Evolutionary conservation across 2,888 invertebrate species (phyloP).

Genomic region (Agrotis clavis): DNA sequence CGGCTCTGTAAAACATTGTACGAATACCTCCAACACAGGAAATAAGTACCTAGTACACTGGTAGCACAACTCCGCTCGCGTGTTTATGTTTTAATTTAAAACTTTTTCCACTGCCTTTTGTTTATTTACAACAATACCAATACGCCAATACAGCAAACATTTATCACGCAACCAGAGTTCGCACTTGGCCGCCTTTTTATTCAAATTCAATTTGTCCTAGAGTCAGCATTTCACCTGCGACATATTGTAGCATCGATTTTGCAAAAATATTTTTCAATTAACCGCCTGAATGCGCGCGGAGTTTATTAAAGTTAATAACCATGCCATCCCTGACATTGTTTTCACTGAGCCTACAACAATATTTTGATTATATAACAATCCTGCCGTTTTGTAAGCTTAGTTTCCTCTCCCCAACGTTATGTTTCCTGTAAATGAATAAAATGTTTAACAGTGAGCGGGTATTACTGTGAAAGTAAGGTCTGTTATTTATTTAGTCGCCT

Average conservation of each 20-base stretch:
- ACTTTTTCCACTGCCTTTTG: slow-evolving; percentile 37
- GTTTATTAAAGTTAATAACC: slow-evolving; percentile 74
- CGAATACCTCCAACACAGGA: slow-evolving; percentile 3
- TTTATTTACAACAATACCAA: slow-evolving; percentile 45
- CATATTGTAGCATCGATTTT: slow-evolving; percentile 60
- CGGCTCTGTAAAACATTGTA: not conserved
- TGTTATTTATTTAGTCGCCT: slow-evolving; percentile 63
- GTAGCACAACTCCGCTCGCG: slow-evolving; percentile 16
- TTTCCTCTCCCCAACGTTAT: slow-evolving; percentile 70
- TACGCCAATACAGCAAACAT: slow-evolving; percentile 59
- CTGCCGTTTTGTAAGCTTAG: slow-evolving; percentile 67
- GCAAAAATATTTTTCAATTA: slow-evolving; percentile 77
- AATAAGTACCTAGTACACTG: slow-evolving; percentile 4
- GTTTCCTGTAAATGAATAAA: slow-evolving; percentile 70
- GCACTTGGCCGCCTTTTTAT: slow-evolving; percentile 50
- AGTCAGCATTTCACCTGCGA: slow-evolving; percentile 59
- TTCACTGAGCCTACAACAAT: slow-evolving; percentile 59
- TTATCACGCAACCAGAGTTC: slow-evolving; percentile 47
- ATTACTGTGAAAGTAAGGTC: slow-evolving; percentile 58
- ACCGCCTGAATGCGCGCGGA: slow-evolving; percentile 68
- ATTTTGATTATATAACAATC: slow-evolving; percentile 67
- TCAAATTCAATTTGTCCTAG: slow-evolving; percentile 54
- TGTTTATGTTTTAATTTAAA: slow-evolving; percentile 34
- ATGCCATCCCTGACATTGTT: slow-evolving; percentile 59
- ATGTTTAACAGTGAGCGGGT: slow-evolving; percentile 62